Base-by-base conservation (phyloP, 2,888 invertebrate species). In the Teleogryllus oceanicus region DNA sequence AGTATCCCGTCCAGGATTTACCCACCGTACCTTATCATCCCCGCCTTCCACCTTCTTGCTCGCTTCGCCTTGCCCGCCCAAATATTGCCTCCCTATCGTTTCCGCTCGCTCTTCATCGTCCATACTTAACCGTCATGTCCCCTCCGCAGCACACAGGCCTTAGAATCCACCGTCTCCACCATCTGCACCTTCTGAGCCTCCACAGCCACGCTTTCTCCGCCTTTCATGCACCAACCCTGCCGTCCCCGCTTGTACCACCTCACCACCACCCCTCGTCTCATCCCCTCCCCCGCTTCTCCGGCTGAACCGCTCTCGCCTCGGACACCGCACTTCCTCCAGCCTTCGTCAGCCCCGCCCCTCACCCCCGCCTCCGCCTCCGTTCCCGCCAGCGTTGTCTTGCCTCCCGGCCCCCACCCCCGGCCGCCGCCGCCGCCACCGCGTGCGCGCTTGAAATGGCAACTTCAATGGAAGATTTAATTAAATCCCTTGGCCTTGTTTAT, bases 391-490 rank as follows among this genome's bases (percentile, higher is more conserved):
- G 16, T 62, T 62, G 62, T 62, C 62, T 18, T n/a, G 16, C 13
- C 62, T 62, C 13, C n/a, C 62, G 2, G 13, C 62, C 62, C 62
- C 62, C 13, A 5, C 62, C 62, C 12, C 24, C 49, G 1, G 11
- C 50, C 50, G 11, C 50, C 91, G 62, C 90, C 91, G 74, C 90
- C 91, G 81, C 91, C 90, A 83, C 91, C 90, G 81, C 91, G 50
- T 86, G 86, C 81, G 83, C 85, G 79, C 87, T 86, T 82, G 87
- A 93, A 83, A 93, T 82, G 87, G 87, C 87, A 87, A 89, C 89
- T 89, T 89, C 89, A 89, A 89, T 89, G 89, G 89, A 89, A 90
- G 89, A 90, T 90, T 90, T 90, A 89, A 90, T 89, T 90, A 89
- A 90, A 89, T 89, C 88, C 87, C 87, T 88, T 86, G 81, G 87